Percentiles rank a stretch among this genome's conserved stretches.
phyloP scores from a whole-genome alignment of 2,113 vertebrate genomes.

The Myrmophylax atrothorax region DNA sequence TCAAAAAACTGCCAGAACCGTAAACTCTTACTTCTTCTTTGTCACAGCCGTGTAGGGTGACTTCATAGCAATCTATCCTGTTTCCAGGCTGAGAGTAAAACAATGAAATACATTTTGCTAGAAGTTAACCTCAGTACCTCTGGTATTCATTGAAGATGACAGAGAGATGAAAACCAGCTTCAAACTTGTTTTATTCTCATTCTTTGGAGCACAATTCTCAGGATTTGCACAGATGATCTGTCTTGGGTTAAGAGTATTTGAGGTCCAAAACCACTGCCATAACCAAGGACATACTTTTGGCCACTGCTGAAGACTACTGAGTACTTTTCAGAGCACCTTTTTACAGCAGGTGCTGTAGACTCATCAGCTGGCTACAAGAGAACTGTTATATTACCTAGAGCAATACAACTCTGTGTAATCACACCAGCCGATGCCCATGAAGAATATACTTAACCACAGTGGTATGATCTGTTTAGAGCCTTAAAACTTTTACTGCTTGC shows the following conservation, averaged over 20 bases:
- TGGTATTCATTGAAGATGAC: neutral
- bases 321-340: neutral
- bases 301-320: neutral
- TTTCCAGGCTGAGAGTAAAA: neutral
- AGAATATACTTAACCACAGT: neutral
- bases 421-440: neutral
- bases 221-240: neutral
- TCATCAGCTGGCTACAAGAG: neutral
- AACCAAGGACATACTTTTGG: neutral
- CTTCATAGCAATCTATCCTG: slow-evolving; percentile 26
- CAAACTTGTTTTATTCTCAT: neutral
- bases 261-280: neutral
- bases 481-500: neutral
- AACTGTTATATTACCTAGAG: neutral
- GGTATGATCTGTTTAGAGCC: neutral
- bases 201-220: neutral
- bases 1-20: slow-evolving; percentile 46
- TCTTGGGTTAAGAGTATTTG: neutral
- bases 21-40: slow-evolving; percentile 21
- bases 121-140: neutral
- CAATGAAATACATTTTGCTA: neutral
- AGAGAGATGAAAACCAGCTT: neutral
- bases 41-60: neutral
- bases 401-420: neutral
- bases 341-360: neutral